phyloP scores from a whole-genome alignment of 1,140 invertebrate genomes.

The Penaeus japonicus region DNA sequence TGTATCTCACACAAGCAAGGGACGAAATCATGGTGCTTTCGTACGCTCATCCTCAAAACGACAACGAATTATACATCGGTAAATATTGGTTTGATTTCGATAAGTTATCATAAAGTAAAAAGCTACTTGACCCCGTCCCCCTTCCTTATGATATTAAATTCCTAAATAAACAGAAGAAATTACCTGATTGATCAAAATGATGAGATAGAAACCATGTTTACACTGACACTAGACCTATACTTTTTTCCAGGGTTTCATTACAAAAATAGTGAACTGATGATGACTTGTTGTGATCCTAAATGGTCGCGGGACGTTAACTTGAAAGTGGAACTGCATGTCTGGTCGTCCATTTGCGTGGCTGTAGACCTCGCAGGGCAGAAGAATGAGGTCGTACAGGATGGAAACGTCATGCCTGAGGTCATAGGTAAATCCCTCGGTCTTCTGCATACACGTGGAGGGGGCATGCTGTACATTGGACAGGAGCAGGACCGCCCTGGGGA shows the following conservation, averaged over 20 bases:
- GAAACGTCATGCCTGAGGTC: neutral
- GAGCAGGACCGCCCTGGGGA: conserved; percentile 34
- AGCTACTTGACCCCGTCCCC: no score
- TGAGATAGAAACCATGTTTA: neutral
- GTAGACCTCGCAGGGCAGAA: neutral
- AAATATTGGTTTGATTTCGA: neutral
- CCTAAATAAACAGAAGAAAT: neutral
- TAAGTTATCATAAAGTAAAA: neutral
- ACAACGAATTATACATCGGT: conserved; percentile 42
- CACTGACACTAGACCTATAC: no score
- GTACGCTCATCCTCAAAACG: conserved; percentile 23
- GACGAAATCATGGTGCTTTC: conserved; percentile 27
- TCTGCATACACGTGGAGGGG: neutral
- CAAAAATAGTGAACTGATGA: conserved; percentile 15
- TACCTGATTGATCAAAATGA: neutral
- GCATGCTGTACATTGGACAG: conserved; percentile 26
- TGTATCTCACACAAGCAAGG: conserved; percentile 11
- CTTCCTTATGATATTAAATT: no score
- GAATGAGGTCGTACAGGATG: conserved; percentile 36
- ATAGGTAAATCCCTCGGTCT: neutral
- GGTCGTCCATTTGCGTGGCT: conserved; percentile 31
- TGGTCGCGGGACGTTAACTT: conserved; percentile 1
- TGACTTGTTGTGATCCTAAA: conserved; percentile 20
- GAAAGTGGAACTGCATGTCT: neutral
- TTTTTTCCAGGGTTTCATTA: conserved; percentile 22